These are phyloP conservation scores for Chromis chromis DNA, from an alignment of 2,797 vertebrate species.

Conservation along the genomic window DNA sequence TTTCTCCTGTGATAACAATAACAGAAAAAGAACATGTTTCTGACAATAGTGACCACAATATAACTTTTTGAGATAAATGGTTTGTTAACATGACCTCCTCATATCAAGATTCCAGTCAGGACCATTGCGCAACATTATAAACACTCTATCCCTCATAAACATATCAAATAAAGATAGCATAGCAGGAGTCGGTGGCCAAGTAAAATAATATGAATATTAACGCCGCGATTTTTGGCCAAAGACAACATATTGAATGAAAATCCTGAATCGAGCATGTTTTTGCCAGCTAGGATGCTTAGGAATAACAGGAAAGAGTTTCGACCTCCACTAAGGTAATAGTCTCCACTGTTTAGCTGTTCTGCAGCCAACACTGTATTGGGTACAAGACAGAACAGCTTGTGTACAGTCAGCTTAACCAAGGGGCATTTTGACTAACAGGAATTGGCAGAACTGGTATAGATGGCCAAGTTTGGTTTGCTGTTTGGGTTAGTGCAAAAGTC, in stretches of 20 bases:
- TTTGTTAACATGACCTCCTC: conserved; percentile 32
- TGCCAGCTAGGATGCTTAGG: conserved; percentile 28
- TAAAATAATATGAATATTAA: conserved; percentile 59
- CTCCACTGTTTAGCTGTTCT: conserved; percentile 14
- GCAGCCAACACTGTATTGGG: conserved; percentile 6
- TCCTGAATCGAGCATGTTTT: conserved; percentile 39
- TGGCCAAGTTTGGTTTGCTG: background rate
- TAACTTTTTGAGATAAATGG: conserved; percentile 9
- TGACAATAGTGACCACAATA: conserved; percentile 15
- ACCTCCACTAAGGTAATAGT: conserved; percentile 48
- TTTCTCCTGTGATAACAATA: conserved; percentile 34
- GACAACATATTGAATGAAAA: conserved; percentile 49
- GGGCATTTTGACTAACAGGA: conserved; percentile 24
- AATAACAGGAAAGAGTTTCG: conserved; percentile 37
- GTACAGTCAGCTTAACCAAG: conserved; percentile 1
- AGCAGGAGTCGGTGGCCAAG: conserved; percentile 47
- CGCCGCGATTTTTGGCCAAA: conserved; percentile 38
- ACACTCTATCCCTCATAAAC: conserved; percentile 45
- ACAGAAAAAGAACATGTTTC: conserved; percentile 10
- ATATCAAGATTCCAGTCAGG: conserved; percentile 38
- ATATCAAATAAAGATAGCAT: conserved; percentile 62
- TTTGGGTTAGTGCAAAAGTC: conserved; percentile 2
- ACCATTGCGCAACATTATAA: conserved; percentile 44
- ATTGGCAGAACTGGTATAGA: background rate
- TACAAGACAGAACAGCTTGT: conserved; percentile 1